Base-by-base conservation (phyloP, 2,113 vertebrate genomes). In the Herpetotheres cachinnans region DNA sequence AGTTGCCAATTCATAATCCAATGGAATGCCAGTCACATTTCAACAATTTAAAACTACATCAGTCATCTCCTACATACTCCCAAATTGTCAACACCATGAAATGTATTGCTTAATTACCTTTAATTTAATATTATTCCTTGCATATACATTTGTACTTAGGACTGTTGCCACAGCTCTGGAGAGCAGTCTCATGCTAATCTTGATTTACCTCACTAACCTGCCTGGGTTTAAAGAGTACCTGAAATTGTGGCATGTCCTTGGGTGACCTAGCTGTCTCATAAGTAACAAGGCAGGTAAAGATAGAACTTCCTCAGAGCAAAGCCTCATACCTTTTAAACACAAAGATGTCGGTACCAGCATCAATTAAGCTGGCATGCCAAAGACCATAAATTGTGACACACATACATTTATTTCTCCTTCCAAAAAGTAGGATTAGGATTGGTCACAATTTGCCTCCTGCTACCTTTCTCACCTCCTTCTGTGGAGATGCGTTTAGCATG, bases 1-100 rank as follows among this genome's bases (percentile, higher is more conserved):
- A 29, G 74, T 36, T 91, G 84, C 82, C 79, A 90, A 8, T 61
- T 90, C 58, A 24, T 54, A 80, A 69, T 67, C 70, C 92, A 91
- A 40, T 36, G 21, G 17, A 90, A 85, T 72, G 66, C 52, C 93
- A 94, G 84, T 87, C 78, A 72, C 54, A 91, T 88, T 95, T 94
- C 84, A 87, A 61, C 81, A 76, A 69, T 54, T 85, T 77, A 30
- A 87, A 94, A 71, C 50, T 67, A 0, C 36, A 86, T 91, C 82
- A 82, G 29, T 90, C 81, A 89, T 85, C 89, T 92, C 61, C 44
- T 52, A 25, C 73, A 6, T 61, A 63, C 47, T 82, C 78, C 56
- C 62, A 90, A 74, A 89, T 29, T 82, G 95, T 89, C 89, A 87
- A 58, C 71, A 82, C 73, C 38, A 29, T 46, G 49, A 87, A 80